Evolutionary conservation across 1,140 invertebrate genomes (phyloP).

Genomic region (Bombyx mori): DNA sequence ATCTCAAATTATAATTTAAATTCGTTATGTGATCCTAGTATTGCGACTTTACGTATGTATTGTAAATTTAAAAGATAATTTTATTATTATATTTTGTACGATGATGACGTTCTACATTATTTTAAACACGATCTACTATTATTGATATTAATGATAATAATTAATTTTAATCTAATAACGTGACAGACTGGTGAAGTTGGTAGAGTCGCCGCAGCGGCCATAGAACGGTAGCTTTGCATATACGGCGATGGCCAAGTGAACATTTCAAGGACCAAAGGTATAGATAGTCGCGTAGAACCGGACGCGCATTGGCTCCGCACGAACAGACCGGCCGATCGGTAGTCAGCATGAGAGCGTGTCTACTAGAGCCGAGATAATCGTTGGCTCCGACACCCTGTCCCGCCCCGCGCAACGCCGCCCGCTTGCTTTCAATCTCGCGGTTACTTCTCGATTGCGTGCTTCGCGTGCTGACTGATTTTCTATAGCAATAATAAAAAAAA

Average conservation of each 20-base stretch:
- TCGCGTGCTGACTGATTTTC: conserved; percentile 74
- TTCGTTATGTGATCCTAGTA: conserved; percentile 68
- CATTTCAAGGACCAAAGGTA: conserved; percentile 69
- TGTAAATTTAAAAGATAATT: conserved; percentile 63
- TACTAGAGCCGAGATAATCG: conserved; percentile 12
- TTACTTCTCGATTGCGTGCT: conserved; percentile 73
- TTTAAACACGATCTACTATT: conserved; percentile 65
- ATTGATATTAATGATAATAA: conserved; percentile 70
- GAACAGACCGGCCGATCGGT: conserved; percentile 47
- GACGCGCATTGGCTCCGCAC: conserved; percentile 69
- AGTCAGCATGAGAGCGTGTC: conserved; percentile 58
- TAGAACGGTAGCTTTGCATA: conserved; percentile 71
- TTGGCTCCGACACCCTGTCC: conserved; percentile 17
- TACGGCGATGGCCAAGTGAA: conserved; percentile 67
- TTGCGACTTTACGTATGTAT: conserved; percentile 63
- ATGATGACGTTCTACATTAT: conserved; percentile 68
- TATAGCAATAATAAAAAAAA: conserved; percentile 70
- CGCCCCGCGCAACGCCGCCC: conserved; percentile 60
- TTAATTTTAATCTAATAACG: conserved; percentile 71
- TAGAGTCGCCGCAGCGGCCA: conserved; percentile 67
- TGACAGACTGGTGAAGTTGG: conserved; percentile 71
- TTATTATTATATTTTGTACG: conserved; percentile 71
- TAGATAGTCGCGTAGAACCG: conserved; percentile 70
- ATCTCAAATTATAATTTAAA: conserved; percentile 70
- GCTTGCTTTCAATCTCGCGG: conserved; percentile 68